Base-by-base conservation (phyloP, 2,113 vertebrate genomes). In the Tor tambroides region DNA sequence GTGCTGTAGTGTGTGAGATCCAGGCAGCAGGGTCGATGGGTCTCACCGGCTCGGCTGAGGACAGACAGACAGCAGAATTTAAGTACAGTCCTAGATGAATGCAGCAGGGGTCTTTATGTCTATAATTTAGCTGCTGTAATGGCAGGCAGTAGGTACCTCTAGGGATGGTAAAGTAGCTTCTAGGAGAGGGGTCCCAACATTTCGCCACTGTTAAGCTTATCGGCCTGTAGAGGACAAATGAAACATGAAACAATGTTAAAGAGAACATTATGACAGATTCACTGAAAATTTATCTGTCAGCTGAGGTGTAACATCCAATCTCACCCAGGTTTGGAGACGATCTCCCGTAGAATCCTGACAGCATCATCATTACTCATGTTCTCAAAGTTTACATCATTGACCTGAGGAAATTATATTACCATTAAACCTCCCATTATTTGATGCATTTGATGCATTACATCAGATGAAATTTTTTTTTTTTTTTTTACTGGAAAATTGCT, bases 201-300 rank as follows among this genome's bases (percentile, higher is more conserved):
- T 99, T 99, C 92, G 98, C 98, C 93, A 99, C 98, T 0, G 98
- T 99, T 81, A 99, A 95, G 93, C 97, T 99, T 94, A 99, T 99
- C 21, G 98, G 98, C 90, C 98, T 99, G 87, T 12, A 87, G 82
- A 90, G 65, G 9, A 89, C 87, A 79, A 11, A 69, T 88, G 1
- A 80, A 1, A 87, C 23, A 46, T 28, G 41, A 35, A 82, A 75
- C 10, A 46, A 61, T 76, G 28, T 32, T 85, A 30, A 46, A 5
- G 26, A 41, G 46, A 49, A 41, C 38, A 23, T 11, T 76, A 43
- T 43, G 41, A 43, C n/a, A 49, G 65, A 19, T 76, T 74, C 46
- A 43, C 28, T 78, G 5, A 30, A 32, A 46, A 46, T 38, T 10
- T 28, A 49, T 23, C 7, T 28, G 21, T 35, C 8, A 41, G 8